Evolutionary conservation across 2,113 vertebrate genomes (phyloP).

Genomic region (Zosterops hypoxanthus): DNA sequence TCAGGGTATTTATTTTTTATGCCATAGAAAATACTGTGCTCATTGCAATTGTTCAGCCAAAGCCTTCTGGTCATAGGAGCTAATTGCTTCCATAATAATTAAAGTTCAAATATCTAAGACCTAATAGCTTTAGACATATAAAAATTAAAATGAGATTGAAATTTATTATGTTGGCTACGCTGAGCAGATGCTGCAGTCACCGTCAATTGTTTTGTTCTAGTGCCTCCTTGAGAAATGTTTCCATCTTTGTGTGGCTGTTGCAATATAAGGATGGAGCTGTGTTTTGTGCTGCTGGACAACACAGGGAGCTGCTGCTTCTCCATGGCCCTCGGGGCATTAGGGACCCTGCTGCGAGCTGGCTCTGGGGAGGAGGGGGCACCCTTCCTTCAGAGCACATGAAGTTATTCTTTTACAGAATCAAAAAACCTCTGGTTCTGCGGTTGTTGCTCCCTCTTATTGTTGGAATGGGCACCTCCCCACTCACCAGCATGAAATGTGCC

Average conservation of each 20-base stretch:
- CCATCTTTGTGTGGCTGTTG: neutral
- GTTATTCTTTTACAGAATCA: neutral
- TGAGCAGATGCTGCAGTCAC: conserved; percentile 29
- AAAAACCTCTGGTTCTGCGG: neutral
- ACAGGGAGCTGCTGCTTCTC: neutral
- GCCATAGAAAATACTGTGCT: neutral
- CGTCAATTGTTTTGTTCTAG: neutral
- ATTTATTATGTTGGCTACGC: conserved; percentile 11
- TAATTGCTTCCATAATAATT: conserved; percentile 1
- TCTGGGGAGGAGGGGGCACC: neutral
- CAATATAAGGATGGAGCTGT: neutral
- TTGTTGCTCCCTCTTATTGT: neutral
- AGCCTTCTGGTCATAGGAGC: neutral
- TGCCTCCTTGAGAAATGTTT: conserved; percentile 53
- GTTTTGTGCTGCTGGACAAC: neutral
- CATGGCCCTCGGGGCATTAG: neutral
- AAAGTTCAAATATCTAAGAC: conserved; percentile 14
- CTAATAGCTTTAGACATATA: conserved; percentile 39
- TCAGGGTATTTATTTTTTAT: neutral
- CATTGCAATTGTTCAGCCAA: neutral
- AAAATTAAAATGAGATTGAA: conserved; percentile 23
- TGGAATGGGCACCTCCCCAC: neutral
- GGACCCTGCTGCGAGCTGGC: neutral
- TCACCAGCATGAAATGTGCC: neutral
- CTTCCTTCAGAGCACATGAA: neutral